Evolutionary conservation across 2,797 vertebrate species (phyloP).

Genomic region (Diplodus sargus): DNA sequence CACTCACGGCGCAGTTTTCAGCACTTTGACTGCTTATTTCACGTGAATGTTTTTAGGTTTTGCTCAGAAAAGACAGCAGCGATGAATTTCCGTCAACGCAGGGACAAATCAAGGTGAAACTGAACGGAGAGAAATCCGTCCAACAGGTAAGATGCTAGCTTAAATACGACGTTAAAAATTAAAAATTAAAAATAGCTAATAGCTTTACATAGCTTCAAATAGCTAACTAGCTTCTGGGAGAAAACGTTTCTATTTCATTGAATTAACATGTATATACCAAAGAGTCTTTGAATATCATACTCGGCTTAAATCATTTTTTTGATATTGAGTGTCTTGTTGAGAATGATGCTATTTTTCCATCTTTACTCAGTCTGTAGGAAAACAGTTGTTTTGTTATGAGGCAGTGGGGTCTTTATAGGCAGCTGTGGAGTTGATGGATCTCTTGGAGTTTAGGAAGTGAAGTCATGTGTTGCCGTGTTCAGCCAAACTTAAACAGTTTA

Average conservation of each 20-base stretch:
- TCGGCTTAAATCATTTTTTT: neutral
- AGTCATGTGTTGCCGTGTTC: constrained; percentile 63
- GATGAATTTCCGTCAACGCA: constrained; percentile 53
- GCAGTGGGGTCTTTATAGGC: constrained; percentile 46
- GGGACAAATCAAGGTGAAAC: constrained; percentile 44
- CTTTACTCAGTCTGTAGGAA: constrained; percentile 3
- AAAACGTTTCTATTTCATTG: neutral
- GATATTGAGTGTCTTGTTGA: neutral
- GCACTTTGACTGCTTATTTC: neutral
- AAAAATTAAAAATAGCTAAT: too few relatives aligned
- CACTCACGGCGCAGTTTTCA: neutral
- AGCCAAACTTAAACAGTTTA: constrained; percentile 66
- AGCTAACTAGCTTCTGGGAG: neutral
- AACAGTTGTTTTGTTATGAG: constrained; percentile 34
- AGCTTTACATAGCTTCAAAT: neutral
- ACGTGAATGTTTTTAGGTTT: constrained; percentile 75
- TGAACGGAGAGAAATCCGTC: constrained; percentile 54
- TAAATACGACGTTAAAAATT: neutral
- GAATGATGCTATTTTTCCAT: neutral
- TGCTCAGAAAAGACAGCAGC: constrained; percentile 76
- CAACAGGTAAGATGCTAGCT: constrained; percentile 72
- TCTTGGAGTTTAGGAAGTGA: constrained; percentile 77
- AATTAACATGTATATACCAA: neutral
- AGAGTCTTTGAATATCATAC: neutral
- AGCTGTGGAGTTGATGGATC: constrained; percentile 72